Base-by-base conservation (phyloP, 2,113 vertebrate species). In the Alaudala cheleensis region DNA sequence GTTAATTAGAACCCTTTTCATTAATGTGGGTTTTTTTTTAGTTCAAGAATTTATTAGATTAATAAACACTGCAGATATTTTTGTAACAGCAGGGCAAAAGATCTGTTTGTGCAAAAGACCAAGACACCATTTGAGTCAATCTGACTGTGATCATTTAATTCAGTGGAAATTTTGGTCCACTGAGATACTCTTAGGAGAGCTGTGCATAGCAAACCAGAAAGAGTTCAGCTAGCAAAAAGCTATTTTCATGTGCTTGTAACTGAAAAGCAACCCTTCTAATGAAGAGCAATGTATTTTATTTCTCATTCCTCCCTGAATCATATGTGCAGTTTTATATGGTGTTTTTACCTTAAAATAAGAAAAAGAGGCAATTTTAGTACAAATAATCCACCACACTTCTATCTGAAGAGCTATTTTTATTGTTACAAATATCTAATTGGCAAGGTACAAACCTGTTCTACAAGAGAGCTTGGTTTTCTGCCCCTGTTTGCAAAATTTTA, bases 41-140 rank as follows among this genome's bases (percentile, higher is more conserved):
- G 81, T 42, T 67, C 1, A 71, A 82, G 74, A 61, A 70, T 42
- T 31, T 88, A 93, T 57, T 90, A 70, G 71, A 92, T 90, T 95
- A 93, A 73, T 86, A 95, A 96, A 92, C 47, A 93, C 24, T 69
- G 69, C 40, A 86, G 72, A 50, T 81, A 86, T 78, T 90, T 94
- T 90, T 83, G 42, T 74, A 88, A 45, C 24, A 77, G 50, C 0
- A 0, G 15, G 47, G 28, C 22, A 90, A 73, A 88, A 37, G 14
- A 62, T 81, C 26, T 60, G 14, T 56, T 90, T 93, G 22, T 67
- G n/a, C 44, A 70, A 71, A 86, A 88, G 76, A 81, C n/a, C 62
- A 67, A 83, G 80, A 74, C 40, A 73, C 15, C 15, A 24, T 58
- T 73, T 58, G 71, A 94, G 47, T 54, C 50, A 62, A 73, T 47